phyloP scores from a whole-genome alignment of 2,888 invertebrate genomes.

The Rhagium mordax region DNA sequence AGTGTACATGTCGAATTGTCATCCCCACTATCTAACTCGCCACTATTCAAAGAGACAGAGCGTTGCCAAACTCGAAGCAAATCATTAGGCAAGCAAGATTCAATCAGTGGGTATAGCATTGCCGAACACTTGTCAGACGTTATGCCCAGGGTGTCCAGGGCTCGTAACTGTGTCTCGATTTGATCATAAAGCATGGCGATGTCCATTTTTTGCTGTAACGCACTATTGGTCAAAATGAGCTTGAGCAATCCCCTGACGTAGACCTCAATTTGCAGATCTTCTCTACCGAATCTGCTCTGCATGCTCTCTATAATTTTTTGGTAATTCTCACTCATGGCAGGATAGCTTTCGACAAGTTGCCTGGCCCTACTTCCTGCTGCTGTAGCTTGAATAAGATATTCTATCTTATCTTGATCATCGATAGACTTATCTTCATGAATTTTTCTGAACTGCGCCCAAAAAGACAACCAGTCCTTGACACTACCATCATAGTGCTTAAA shows the following conservation, averaged over 20 bases:
- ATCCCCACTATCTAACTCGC: too few relatives aligned
- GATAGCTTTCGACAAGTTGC: conserved; percentile 35
- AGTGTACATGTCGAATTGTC: too few relatives aligned
- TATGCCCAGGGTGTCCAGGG: conserved; percentile 54
- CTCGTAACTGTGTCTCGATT: conserved; percentile 55
- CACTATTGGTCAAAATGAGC: conserved; percentile 51
- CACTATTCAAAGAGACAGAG: too few relatives aligned
- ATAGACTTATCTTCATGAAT: conserved; percentile 16
- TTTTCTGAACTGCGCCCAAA: conserved; percentile 40
- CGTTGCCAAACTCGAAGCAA: conserved; percentile 52
- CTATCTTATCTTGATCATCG: conserved; percentile 18
- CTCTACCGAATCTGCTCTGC: conserved; percentile 54
- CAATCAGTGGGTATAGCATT: conserved; percentile 57
- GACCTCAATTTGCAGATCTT: conserved; percentile 53
- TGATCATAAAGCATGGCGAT: conserved; percentile 50
- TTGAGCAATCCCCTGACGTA: conserved; percentile 40
- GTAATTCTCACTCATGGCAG: conserved; percentile 40
- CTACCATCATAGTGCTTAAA: conserved; percentile 40
- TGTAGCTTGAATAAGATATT: conserved; percentile 26
- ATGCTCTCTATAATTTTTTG: conserved; percentile 41
- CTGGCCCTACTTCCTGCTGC: conserved; percentile 13
- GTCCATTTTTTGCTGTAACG: conserved; percentile 4
- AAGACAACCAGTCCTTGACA: conserved; percentile 44
- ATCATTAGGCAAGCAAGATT: conserved; percentile 55
- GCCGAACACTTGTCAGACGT: conserved; percentile 54